A percentile compares a stretch with the other conserved stretches of the same genome.
These are phyloP conservation scores for Girardinus metallicus DNA, from an alignment of 2,797 vertebrate species.

Conservation along the genomic window DNA sequence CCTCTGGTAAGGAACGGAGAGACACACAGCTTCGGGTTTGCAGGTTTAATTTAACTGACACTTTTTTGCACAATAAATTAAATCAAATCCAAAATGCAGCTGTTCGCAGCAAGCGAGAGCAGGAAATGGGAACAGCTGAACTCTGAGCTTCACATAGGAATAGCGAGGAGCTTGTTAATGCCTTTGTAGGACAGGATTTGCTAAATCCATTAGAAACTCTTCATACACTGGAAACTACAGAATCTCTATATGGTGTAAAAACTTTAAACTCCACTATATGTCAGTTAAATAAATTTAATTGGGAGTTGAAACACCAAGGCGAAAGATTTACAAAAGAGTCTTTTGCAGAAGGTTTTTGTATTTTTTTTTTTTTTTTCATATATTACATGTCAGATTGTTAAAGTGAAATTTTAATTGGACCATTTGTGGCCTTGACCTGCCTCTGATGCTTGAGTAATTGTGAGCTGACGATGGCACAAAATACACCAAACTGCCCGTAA, in stretches of 20 bases:
- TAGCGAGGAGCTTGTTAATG: constrained; percentile 1
- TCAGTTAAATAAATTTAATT: constrained; percentile 10
- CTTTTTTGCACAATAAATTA: constrained; percentile 13
- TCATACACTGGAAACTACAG: constrained; percentile 16
- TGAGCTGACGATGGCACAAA: constrained; percentile 54
- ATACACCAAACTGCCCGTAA: constrained; percentile 60
- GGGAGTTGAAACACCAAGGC: constrained; percentile 2
- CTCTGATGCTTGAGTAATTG: constrained; percentile 63
- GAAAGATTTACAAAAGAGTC: constrained; percentile 9
- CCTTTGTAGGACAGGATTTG: constrained; percentile 17
- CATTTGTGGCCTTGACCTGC: constrained; percentile 47
- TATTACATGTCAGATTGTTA: constrained; percentile 54
- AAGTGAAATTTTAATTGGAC: constrained; percentile 62
- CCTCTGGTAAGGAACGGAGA: not conserved
- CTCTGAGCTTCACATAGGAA: constrained; percentile 26
- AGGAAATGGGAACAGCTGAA: constrained; percentile 17
- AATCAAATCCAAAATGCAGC: constrained; percentile 8
- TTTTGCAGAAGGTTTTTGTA: constrained; percentile 13
- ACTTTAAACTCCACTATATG: constrained; percentile 8
- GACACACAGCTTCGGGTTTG: constrained; percentile 19
- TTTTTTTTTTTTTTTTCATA: constrained; percentile 10
- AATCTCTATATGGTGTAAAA: not conserved
- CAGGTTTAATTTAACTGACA: constrained; percentile 32
- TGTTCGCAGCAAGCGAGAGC: constrained; percentile 15
- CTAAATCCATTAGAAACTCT: constrained; percentile 10